phyloP scores from a whole-genome alignment of 2,113 vertebrate species.

The Gasterosteus aculeatus region DNA sequence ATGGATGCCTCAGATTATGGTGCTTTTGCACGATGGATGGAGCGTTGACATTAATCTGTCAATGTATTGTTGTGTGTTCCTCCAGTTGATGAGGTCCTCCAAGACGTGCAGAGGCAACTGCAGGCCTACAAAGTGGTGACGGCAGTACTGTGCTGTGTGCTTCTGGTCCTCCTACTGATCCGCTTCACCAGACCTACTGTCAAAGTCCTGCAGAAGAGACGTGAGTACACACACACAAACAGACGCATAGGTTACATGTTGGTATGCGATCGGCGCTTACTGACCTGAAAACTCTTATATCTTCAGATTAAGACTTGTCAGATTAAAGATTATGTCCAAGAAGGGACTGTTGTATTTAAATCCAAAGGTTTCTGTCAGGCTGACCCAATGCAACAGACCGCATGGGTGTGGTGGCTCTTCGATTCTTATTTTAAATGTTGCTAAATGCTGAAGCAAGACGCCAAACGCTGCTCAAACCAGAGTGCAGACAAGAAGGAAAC shows the following conservation, averaged over 20 bases:
- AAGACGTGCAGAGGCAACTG: conserved; percentile 39
- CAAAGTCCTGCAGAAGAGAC: conserved; percentile 69
- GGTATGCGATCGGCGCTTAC: neutral
- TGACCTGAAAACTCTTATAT: conserved; percentile 28
- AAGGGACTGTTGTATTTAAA: conserved; percentile 8
- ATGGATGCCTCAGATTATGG: too few species aligned
- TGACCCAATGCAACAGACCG: neutral
- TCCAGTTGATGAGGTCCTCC: neutral
- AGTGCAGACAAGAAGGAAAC: neutral
- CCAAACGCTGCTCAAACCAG: neutral
- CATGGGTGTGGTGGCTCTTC: neutral
- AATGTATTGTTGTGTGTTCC: conserved; percentile 14
- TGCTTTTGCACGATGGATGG: too few species aligned
- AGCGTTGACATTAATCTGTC: neutral
- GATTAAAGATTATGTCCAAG: conserved; percentile 43
- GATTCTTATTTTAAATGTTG: neutral
- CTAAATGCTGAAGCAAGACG: neutral
- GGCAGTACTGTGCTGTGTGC: conserved; percentile 60
- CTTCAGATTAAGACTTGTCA: conserved; percentile 37
- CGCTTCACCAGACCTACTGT: conserved; percentile 65
- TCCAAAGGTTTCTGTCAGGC: conserved; percentile 1
- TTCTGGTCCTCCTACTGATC: conserved; percentile 66
- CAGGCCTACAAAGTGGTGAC: conserved; percentile 65
- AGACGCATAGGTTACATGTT: neutral
- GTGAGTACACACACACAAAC: conserved; percentile 64